Evolutionary conservation across 2,113 vertebrate genomes (phyloP).

Genomic region (Corythaixoides concolor): DNA sequence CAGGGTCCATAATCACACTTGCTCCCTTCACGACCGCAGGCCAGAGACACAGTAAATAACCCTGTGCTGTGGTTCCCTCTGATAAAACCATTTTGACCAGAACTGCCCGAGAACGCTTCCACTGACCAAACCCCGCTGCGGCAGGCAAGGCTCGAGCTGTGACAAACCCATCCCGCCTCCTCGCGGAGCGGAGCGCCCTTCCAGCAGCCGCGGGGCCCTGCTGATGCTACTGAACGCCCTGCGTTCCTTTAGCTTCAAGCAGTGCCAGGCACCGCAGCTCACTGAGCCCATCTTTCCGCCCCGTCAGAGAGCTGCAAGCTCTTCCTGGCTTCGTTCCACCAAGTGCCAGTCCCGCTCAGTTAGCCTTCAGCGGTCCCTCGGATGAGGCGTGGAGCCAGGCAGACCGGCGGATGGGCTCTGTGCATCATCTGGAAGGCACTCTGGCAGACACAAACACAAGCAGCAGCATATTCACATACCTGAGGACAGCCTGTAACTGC

Average conservation of each 20-base stretch:
- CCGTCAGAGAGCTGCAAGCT: neutral
- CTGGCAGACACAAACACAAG: neutral
- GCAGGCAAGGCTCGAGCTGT: neutral
- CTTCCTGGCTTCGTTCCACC: slow-evolving; percentile 30
- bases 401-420: neutral
- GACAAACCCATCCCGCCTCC: neutral
- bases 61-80: neutral
- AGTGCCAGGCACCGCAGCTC: slow-evolving; percentile 73
- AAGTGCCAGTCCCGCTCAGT: neutral
- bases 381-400: neutral
- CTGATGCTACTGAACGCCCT: slow-evolving; percentile 16
- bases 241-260: slow-evolving; percentile 35
- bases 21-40: neutral
- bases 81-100: neutral
- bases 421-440: neutral
- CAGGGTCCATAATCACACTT: neutral
- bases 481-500: neutral
- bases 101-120: neutral
- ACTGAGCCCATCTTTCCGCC: neutral
- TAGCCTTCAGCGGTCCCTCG: neutral
- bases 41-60: neutral
- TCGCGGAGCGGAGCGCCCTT: neutral
- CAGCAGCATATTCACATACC: neutral
- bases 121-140: neutral
- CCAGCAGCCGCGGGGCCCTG: neutral